Percentiles rank a stretch among this genome's conserved stretches.
Evolutionary conservation across 2,113 vertebrate species (phyloP).

Genomic region (Sapayoa aenigma): DNA sequence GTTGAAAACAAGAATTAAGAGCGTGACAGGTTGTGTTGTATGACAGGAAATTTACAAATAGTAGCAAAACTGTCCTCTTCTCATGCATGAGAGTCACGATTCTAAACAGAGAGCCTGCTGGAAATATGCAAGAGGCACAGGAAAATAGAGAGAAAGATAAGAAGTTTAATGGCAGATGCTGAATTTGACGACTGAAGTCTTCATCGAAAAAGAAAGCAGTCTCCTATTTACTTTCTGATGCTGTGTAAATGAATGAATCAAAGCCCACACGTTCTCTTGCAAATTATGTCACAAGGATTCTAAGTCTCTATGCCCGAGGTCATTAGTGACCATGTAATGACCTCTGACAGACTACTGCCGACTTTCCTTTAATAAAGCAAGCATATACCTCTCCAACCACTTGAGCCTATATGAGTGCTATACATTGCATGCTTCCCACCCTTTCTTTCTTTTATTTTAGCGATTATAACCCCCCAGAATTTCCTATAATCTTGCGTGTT

Average conservation of each 20-base stretch:
- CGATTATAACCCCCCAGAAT: neutral
- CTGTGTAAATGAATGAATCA: neutral
- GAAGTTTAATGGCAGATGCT: neutral
- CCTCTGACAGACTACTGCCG: neutral
- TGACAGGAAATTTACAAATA: neutral
- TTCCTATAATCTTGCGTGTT: neutral
- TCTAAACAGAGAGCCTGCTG: neutral
- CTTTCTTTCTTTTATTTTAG: neutral
- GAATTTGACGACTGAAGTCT: neutral
- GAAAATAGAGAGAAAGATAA: neutral
- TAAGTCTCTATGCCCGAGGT: neutral
- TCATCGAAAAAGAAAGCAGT: neutral
- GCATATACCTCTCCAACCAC: neutral
- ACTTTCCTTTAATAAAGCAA: neutral
- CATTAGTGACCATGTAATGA: neutral
- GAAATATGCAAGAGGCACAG: neutral
- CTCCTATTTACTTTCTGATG: neutral
- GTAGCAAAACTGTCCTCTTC: neutral
- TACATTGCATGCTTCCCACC: neutral
- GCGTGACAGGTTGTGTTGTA: neutral
- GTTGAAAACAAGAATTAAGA: neutral
- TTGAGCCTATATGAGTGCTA: neutral
- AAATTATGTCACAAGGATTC: neutral
- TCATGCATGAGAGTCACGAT: neutral
- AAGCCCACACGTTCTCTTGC: neutral